Evolutionary conservation across 2,888 invertebrate genomes (phyloP), one percentile per base, ranked within the genome.

Genomic region (Drosophila putrida): DNA sequence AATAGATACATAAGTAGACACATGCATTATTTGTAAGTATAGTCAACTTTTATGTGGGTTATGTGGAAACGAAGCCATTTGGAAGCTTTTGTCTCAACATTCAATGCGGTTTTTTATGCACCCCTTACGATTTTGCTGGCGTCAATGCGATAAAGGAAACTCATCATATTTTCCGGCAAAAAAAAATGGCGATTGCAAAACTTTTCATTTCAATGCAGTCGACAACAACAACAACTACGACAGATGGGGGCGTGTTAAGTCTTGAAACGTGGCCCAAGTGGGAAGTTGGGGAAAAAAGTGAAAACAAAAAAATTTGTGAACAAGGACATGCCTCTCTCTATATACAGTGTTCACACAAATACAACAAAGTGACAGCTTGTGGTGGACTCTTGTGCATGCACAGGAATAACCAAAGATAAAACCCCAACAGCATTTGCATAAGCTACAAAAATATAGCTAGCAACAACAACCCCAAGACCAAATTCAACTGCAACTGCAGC

Each of bases 131-230:
- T 44, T 50, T 54, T 50, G 55, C 59, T 67, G 78, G 71, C 80
- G 76, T 79, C 76, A 67, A 72, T 72, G 74, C 64, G 63, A 77
- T 73, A 78, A 69, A 60, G 68, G 57, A 80, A 78, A 76, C 75
- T 78, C 75, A 75, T 74, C 75, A 73, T 46, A 60, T 74, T 75
- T 75, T 63, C 78, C 63, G 62, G 61, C n/a, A 63, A 49, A 41
- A 58, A 11, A 55, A 49, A 50, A 41, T 61, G 49, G 65, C 15
- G 54, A 15, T 13, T 47, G 44, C 51, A 70, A 62, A 62, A 69
- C 66, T 83, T 70, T 82, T 80, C 70, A 76, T 80, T 81, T 85
- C 66, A 75, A 82, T 70, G 61, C 60, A 64, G 57, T n/a, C 50
- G 27, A 46, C 43, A 33, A 39, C 60, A 58, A 31, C 64, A 39